phyloP scores from a whole-genome alignment of 2,797 vertebrate genomes.

The Galago senegalensis region DNA sequence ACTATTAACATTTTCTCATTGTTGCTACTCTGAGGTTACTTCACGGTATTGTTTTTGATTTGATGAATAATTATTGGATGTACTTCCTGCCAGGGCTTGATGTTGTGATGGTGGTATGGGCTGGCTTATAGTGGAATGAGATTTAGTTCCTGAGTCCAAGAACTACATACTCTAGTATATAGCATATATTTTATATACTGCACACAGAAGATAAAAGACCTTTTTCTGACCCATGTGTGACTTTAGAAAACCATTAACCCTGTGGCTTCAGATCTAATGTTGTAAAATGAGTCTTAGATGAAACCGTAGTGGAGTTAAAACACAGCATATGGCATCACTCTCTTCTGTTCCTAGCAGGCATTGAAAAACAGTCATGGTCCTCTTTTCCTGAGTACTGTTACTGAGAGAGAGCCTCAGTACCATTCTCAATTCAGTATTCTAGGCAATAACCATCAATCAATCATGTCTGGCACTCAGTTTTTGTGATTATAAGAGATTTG shows the following conservation, averaged over 20 bases:
- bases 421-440: not conserved
- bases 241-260: not conserved
- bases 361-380: not conserved
- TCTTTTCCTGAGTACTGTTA: not conserved
- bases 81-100: constrained; percentile 1
- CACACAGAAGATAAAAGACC: not conserved
- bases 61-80: constrained; percentile 50
- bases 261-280: constrained; percentile 22
- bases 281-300: constrained; percentile 16
- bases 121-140: constrained; percentile 39
- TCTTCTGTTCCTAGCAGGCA: not conserved
- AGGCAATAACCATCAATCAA: not conserved
- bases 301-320: constrained; percentile 35
- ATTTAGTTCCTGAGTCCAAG: constrained; percentile 61
- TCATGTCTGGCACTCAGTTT: not conserved
- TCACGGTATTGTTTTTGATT: constrained; percentile 1
- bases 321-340: not conserved
- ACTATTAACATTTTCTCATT: constrained; percentile 10
- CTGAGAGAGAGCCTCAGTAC: not conserved
- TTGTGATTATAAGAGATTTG: constrained; percentile 43
- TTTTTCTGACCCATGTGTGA: not conserved
- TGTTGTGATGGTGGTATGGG: not conserved
- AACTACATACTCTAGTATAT: not conserved
- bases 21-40: constrained; percentile 29
- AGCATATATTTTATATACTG: not conserved